Evolutionary conservation across 2,797 vertebrate species (phyloP).

Genomic region (Sebastes diaconus): DNA sequence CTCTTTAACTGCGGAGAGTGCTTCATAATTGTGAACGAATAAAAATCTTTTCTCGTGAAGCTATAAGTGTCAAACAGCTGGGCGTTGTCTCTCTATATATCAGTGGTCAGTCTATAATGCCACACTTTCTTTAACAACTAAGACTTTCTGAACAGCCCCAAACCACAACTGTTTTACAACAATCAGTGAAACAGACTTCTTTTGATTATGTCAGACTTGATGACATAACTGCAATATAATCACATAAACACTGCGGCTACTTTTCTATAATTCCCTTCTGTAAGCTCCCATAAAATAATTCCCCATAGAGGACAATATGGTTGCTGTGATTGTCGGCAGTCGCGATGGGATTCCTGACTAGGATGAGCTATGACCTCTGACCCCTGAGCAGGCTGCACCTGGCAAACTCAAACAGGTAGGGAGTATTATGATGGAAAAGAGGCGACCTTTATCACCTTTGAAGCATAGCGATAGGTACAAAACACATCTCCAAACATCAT

Average conservation of each 20-base stretch:
- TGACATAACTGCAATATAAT: slow-evolving; percentile 40
- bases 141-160: neutral
- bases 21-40: neutral
- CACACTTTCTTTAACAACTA: neutral
- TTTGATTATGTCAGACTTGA: slow-evolving; percentile 25
- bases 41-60: neutral
- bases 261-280: slow-evolving; percentile 20
- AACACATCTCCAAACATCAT: slow-evolving; percentile 7
- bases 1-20: neutral
- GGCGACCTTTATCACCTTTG: slow-evolving; percentile 8
- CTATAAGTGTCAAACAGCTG: neutral
- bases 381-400: slow-evolving; percentile 37
- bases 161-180: slow-evolving; percentile 4
- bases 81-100: neutral
- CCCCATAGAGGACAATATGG: slow-evolving; percentile 30
- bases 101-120: neutral
- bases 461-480: neutral
- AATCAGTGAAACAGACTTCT: slow-evolving; percentile 23
- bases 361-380: slow-evolving; percentile 57
- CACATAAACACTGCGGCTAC: slow-evolving; percentile 21
- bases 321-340: slow-evolving; percentile 67
- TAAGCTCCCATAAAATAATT: slow-evolving; percentile 29
- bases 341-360: slow-evolving; percentile 48
- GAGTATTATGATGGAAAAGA: slow-evolving; percentile 52
- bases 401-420: slow-evolving; percentile 34